Evolutionary conservation across 2,113 vertebrate species (phyloP), one percentile per base, ranked within the genome.

Genomic region (Uria aalge): DNA sequence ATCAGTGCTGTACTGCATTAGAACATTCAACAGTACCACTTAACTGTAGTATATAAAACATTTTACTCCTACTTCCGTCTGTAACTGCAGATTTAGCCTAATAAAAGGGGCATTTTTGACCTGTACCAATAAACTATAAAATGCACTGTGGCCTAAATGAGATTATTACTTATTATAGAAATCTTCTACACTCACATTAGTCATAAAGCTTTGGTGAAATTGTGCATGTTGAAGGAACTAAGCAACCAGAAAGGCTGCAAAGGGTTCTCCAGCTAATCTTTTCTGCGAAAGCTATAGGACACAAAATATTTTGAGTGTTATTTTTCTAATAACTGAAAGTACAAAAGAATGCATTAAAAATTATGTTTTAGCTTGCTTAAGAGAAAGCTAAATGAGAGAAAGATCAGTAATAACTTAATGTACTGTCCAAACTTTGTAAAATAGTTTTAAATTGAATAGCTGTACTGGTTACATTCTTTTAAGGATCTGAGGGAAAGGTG

Each of bases 51-150:
- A 32, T 57, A 38, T 92, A 92, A 96, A 96, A 47, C 41, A 85
- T 73, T 95, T 93, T 88, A 48, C 32, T 88, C 24, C 32, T 85
- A 19, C 36, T 96, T 87, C 53, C 73, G 36, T 78, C 56, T 89
- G 14, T 87, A 94, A 85, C 69, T 91, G 53, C 84, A 85, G 48
- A 77, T 88, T 76, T 92, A 71, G 55, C 40, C 29, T 86, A 93
- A 93, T 80, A 85, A 95, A 94, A 94, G 57, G 27, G 63, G 8
- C 50, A 66, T 63, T 95, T 97, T 90, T 92, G 59, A 88, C 72
- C 63, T 90, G 63, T 74, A 27, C 76, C 85, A 63, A 68, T 94
- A 77, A 90, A 80, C 59, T 71, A 32, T 80, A 84, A 93, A 90
- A 86, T 66, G 21, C 16, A n/a, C 55, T 67, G 45, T 88, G 41